Percentiles rank a stretch among this genome's conserved stretches.
Evolutionary conservation across 2,888 invertebrate species (phyloP).

Genomic region (Laothoe populi): DNA sequence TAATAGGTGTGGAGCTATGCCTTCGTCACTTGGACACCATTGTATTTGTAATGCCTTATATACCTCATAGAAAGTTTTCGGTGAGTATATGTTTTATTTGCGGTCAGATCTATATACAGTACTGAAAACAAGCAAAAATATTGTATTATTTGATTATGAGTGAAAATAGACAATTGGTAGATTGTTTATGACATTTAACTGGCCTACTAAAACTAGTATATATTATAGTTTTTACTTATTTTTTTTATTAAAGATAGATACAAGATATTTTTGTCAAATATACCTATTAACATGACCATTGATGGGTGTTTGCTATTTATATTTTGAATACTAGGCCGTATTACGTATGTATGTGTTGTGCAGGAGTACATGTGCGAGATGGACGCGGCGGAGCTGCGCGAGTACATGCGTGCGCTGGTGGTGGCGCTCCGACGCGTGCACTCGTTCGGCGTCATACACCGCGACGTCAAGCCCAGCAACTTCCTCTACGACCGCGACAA

Average conservation of each 20-base stretch:
- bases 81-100: conserved; percentile 77
- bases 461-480: conserved; percentile 96
- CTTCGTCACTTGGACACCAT: conserved; percentile 91
- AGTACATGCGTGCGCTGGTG: conserved; percentile 92
- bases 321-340: no score
- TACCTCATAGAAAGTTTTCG: conserved; percentile 91
- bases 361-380: conserved; percentile 91
- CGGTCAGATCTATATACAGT: no score
- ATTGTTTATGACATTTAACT: no score
- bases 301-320: no score
- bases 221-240: no score
- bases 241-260: no score
- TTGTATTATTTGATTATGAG: no score
- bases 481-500: conserved; percentile 92
- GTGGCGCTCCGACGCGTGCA: conserved; percentile 92
- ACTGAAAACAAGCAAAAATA: no score
- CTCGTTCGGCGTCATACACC: conserved; percentile 92
- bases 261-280: no score
- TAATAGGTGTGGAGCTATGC: conserved; percentile 92
- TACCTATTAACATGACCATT: no score
- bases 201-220: no score
- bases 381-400: conserved; percentile 88
- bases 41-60: conserved; percentile 95
- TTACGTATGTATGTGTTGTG: neutral
- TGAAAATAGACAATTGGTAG: no score